Percentiles rank a stretch among this genome's conserved stretches.
These are phyloP conservation scores for Panulirus ornatus DNA, from an alignment of 1,140 invertebrate species.

Conservation along the genomic window DNA sequence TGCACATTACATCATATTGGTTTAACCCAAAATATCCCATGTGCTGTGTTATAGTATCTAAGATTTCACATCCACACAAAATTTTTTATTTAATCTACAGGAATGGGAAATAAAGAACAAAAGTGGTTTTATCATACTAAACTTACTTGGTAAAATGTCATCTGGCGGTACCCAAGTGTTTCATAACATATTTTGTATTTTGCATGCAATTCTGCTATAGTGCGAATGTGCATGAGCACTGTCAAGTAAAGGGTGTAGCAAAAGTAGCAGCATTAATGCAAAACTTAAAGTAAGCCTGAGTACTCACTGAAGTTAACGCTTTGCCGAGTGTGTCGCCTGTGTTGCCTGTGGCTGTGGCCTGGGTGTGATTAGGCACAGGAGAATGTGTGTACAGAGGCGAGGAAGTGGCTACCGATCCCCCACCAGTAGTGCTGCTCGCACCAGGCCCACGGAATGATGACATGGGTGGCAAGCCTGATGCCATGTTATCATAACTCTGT, in stretches of 20 bases:
- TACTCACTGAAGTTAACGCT: constrained; percentile 85
- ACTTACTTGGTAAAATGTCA: background rate
- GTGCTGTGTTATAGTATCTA: background rate
- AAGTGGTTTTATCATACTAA: background rate
- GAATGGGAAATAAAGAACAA: constrained; percentile 21
- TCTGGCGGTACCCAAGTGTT: background rate
- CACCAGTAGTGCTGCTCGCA: constrained; percentile 74
- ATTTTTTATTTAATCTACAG: background rate
- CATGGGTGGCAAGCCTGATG: constrained; percentile 93
- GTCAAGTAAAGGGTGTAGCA: background rate
- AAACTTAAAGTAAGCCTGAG: background rate
- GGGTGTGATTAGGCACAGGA: constrained; percentile 77
- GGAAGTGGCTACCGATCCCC: constrained; percentile 76
- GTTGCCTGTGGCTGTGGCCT: constrained; percentile 79
- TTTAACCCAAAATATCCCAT: background rate
- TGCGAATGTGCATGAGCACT: constrained; percentile 8
- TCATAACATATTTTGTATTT: background rate
- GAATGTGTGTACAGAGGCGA: constrained; percentile 77
- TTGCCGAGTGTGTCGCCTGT: constrained; percentile 88
- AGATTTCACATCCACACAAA: background rate
- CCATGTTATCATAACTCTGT: constrained; percentile 83
- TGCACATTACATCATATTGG: too few relatives aligned
- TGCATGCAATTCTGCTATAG: background rate
- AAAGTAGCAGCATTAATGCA: background rate
- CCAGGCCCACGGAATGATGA: constrained; percentile 86